phyloP scores from a whole-genome alignment of 2,888 invertebrate species.

The Orthonevra nobilis region DNA sequence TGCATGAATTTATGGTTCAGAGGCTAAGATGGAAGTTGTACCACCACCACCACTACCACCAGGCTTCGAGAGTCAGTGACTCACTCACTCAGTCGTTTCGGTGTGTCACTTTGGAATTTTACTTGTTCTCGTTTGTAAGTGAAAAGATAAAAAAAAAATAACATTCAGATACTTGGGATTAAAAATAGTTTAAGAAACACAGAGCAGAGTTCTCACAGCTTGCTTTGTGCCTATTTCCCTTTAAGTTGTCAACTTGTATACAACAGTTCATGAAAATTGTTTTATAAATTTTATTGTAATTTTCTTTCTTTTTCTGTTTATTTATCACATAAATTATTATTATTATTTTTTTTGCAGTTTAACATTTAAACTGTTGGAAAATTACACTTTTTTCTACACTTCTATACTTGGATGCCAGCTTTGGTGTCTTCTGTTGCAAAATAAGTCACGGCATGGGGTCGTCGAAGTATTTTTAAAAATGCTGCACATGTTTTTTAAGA shows the following conservation, averaged over 20 bases:
- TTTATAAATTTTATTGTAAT: too few relatives aligned
- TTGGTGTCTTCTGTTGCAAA: slow-evolving; percentile 42
- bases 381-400: slow-evolving; percentile 28
- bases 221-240: slow-evolving; percentile 16
- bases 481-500: slow-evolving; percentile 42
- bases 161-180: not conserved
- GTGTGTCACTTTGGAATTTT: slow-evolving; percentile 61
- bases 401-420: slow-evolving; percentile 21
- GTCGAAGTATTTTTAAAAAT: slow-evolving; percentile 66
- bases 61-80: slow-evolving; percentile 31
- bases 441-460: slow-evolving; percentile 63
- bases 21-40: slow-evolving; percentile 22
- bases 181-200: slow-evolving; percentile 32
- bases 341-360: too few relatives aligned
- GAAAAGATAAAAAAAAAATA: slow-evolving; percentile 6
- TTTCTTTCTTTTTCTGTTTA: too few relatives aligned
- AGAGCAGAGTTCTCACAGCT: slow-evolving; percentile 17
- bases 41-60: not conserved
- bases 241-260: too few relatives aligned
- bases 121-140: slow-evolving; percentile 49
- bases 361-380: not conserved
- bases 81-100: slow-evolving; percentile 24
- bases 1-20: slow-evolving; percentile 50
- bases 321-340: too few relatives aligned
- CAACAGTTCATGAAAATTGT: too few relatives aligned